A percentile compares a stretch with the other conserved stretches of the same genome.
phyloP scores from a whole-genome alignment of 2,113 vertebrate genomes.

The Elachura formosa region DNA sequence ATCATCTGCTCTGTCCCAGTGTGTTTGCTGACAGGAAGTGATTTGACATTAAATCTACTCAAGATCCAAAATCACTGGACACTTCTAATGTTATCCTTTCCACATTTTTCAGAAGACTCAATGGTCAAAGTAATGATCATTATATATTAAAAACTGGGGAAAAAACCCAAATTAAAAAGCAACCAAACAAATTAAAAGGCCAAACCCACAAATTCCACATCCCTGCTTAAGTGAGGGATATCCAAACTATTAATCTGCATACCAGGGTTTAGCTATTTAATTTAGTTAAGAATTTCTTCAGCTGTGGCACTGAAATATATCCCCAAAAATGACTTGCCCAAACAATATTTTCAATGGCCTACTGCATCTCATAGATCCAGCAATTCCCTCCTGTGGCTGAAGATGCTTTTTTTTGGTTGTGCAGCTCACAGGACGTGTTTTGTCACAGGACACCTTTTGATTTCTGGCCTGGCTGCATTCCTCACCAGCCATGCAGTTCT shows the following conservation, averaged over 20 bases:
- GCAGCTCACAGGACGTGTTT: neutral
- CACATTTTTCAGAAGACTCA: neutral
- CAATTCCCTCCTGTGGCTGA: neutral
- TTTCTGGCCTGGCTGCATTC: conserved; percentile 6
- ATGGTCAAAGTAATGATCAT: neutral
- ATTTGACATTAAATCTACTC: neutral
- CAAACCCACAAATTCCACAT: neutral
- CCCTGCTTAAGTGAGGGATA: neutral
- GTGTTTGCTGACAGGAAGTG: neutral
- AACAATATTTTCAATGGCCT: neutral
- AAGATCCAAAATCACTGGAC: neutral
- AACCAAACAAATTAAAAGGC: neutral
- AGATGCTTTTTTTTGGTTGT: neutral
- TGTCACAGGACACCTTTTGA: neutral
- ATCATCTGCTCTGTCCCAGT: neutral
- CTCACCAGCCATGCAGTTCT: neutral
- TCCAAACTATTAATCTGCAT: neutral
- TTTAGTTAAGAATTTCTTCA: neutral
- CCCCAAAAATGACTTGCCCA: neutral
- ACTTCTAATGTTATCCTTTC: neutral
- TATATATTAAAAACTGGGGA: neutral
- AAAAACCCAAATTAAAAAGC: neutral
- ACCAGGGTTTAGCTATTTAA: neutral
- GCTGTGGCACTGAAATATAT: neutral
- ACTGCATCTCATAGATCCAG: neutral